A percentile compares a stretch with the other conserved stretches of the same genome.
Conservation (phyloP, 2,113 vertebrate species). For the Neopipo cinnamomea region DNA sequence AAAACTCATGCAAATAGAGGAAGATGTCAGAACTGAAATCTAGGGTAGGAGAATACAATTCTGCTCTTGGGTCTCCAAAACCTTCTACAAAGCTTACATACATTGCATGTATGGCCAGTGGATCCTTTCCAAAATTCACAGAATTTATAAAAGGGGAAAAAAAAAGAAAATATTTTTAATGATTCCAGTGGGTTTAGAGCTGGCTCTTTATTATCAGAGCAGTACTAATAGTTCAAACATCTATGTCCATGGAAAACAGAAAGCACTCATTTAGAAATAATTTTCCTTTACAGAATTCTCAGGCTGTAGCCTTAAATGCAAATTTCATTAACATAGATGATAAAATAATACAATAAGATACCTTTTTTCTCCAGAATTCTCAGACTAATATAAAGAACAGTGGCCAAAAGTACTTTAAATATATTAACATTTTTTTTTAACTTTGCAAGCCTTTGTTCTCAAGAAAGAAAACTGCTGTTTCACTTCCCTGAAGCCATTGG, state of each 20-base stretch:
- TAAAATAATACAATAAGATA: conserved; percentile 67
- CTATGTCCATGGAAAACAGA: neutral
- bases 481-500: conserved; percentile 80
- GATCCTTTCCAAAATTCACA: neutral
- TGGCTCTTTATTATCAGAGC: neutral
- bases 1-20: neutral
- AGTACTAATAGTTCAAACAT: neutral
- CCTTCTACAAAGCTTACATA: neutral
- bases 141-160: neutral
- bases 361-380: conserved; percentile 53
- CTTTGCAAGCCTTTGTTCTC: conserved; percentile 77
- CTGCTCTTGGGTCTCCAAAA: neutral
- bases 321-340: conserved; percentile 51
- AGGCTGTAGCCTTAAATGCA: conserved; percentile 45
- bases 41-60: neutral
- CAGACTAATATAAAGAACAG: conserved; percentile 65
- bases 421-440: conserved; percentile 61
- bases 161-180: neutral
- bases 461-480: conserved; percentile 75
- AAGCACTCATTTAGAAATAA: neutral
- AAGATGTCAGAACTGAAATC: neutral
- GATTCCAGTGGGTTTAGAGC: neutral
- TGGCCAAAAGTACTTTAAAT: conserved; percentile 70
- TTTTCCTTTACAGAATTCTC: neutral
- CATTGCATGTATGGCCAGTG: too few species aligned